Conservation (phyloP, 2,888 invertebrate species). For the Tinea pellionella region DNA sequence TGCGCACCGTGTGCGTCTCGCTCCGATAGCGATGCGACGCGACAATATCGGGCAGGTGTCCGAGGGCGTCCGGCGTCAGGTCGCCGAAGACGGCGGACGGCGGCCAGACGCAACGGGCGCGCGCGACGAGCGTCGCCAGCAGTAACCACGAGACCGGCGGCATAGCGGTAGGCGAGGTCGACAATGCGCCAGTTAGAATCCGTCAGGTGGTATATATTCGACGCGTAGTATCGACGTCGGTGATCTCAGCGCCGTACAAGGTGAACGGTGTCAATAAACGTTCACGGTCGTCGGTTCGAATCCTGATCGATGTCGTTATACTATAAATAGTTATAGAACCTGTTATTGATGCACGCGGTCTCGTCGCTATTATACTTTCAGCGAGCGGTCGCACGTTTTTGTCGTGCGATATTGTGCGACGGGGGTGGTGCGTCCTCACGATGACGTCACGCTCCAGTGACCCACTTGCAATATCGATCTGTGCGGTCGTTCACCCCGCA, state of each 20-base stretch:
- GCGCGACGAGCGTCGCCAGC: not conserved
- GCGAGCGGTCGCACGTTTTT: not conserved
- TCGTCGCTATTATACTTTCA: not conserved
- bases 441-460: not conserved
- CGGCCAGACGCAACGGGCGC: not conserved
- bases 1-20: slow-evolving; percentile 2
- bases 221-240: too few species aligned
- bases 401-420: too few species aligned
- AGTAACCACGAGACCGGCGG: not conserved
- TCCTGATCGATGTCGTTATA: not conserved
- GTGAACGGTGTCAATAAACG: not conserved
- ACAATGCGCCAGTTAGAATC: not conserved
- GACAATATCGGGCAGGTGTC: not conserved
- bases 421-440: not conserved
- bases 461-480: slow-evolving; percentile 1
- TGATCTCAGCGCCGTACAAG: not conserved
- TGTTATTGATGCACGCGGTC: not conserved
- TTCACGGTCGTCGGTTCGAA: not conserved
- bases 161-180: not conserved
- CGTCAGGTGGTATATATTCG: not conserved
- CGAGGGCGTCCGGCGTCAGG: not conserved
- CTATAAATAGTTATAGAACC: not conserved
- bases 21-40: not conserved
- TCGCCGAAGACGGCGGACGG: not conserved
- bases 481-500: not conserved